A percentile compares a stretch with the other conserved stretches of the same genome.
phyloP scores from a whole-genome alignment of 2,113 vertebrate species.

The Hiodon tergisus region DNA sequence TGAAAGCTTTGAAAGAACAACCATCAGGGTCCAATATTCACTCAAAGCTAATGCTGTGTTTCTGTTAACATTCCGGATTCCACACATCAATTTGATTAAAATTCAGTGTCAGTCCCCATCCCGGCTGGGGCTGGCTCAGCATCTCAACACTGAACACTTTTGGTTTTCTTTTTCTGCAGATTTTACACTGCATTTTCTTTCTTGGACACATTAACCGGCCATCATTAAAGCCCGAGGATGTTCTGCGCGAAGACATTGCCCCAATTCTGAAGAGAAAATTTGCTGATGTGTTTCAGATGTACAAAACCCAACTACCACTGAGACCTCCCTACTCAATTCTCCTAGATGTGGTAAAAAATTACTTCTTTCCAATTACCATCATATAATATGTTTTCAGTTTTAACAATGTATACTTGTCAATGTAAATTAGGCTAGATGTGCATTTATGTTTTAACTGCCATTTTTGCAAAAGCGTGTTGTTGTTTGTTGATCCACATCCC shows the following conservation, averaged over 20 bases:
- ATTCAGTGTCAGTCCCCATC: too few species aligned
- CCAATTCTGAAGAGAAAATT: neutral
- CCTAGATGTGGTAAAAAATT: slow-evolving; percentile 8
- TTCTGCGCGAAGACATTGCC: neutral
- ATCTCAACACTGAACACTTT: neutral
- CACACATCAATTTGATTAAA: too few species aligned
- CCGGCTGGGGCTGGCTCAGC: too few species aligned
- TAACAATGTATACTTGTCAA: too few species aligned
- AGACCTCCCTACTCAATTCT: slow-evolving; percentile 9
- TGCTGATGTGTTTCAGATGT: neutral
- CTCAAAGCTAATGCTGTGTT: neutral
- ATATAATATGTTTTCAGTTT: too few species aligned
- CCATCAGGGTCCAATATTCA: too few species aligned
- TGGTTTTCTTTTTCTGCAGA: neutral
- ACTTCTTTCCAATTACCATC: neutral
- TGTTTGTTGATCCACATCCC: neutral
- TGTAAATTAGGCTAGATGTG: too few species aligned
- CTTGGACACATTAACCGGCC: neutral
- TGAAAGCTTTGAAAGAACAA: too few species aligned
- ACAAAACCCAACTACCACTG: neutral
- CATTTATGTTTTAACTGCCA: too few species aligned
- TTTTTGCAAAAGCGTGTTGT: neutral
- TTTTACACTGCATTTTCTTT: slow-evolving; percentile 17
- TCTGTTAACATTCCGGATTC: neutral
- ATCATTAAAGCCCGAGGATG: neutral